These are phyloP conservation scores for Aphelinus certus DNA, from an alignment of 1,140 invertebrate species.

Conservation along the genomic window DNA sequence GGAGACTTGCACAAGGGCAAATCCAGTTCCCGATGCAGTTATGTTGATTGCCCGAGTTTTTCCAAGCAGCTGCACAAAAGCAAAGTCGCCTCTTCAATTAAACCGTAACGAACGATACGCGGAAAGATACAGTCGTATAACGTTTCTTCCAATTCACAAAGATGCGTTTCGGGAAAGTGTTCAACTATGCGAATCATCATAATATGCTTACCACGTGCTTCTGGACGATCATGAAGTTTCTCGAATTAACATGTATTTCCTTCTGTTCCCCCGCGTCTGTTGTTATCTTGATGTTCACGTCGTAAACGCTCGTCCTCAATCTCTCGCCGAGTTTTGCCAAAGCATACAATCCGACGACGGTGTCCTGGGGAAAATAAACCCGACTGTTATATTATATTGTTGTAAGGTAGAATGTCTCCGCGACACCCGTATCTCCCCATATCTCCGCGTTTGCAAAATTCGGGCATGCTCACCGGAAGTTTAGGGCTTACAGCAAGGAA, in stretches of 20 bases:
- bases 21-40: conserved; percentile 81
- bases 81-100: not conserved
- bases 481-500: no score
- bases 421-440: no score
- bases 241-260: conserved; percentile 73
- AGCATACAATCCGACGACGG: conserved; percentile 78
- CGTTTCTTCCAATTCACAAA: not conserved
- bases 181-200: no score
- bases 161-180: conserved; percentile 4
- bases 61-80: conserved; percentile 38
- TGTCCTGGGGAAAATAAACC: conserved; percentile 66
- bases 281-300: conserved; percentile 69
- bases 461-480: no score
- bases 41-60: conserved; percentile 70
- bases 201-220: conserved; percentile 69
- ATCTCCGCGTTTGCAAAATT: no score
- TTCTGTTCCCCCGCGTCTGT: conserved; percentile 69
- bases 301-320: conserved; percentile 67
- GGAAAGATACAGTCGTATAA: no score
- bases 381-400: no score
- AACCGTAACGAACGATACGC: no score
- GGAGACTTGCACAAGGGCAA: conserved; percentile 85
- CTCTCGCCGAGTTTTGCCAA: conserved; percentile 76
- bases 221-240: conserved; percentile 81
- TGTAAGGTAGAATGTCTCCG: no score